Percentiles rank a stretch among this genome's conserved stretches.
Evolutionary conservation across 2,888 invertebrate species (phyloP).

Genomic region (Dorcus parallelipipedus): DNA sequence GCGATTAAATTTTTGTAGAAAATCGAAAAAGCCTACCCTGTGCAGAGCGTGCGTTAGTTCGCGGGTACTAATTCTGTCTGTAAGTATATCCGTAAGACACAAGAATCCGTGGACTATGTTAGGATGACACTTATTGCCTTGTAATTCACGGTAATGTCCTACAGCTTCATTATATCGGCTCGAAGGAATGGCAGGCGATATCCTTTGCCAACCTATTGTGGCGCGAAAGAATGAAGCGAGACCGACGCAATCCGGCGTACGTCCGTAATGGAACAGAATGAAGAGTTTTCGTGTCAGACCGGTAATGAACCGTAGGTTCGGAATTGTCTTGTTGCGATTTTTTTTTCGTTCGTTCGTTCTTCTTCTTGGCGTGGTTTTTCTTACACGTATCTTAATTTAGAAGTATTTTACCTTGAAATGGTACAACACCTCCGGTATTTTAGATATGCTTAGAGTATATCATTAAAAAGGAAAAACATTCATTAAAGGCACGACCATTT

Average conservation of each 20-base stretch:
- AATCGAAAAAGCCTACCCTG: neutral
- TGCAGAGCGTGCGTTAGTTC: slow-evolving; percentile 1
- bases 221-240: slow-evolving; percentile 1
- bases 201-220: slow-evolving; percentile 5
- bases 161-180: slow-evolving; percentile 43
- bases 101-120: slow-evolving; percentile 41
- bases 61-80: slow-evolving; percentile 24
- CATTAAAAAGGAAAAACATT: neutral
- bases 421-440: neutral
- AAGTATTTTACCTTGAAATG: neutral
- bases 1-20: too few relatives aligned
- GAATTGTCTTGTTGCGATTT: slow-evolving; percentile 30
- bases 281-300: slow-evolving; percentile 26
- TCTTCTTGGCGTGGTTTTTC: neutral
- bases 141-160: slow-evolving; percentile 46
- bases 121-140: slow-evolving; percentile 44
- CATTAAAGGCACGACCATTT: too few relatives aligned
- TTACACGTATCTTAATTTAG: neutral
- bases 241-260: slow-evolving; percentile 11
- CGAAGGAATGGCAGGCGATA: slow-evolving; percentile 3
- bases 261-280: slow-evolving; percentile 10
- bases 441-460: neutral
- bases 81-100: slow-evolving; percentile 26
- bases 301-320: slow-evolving; percentile 31
- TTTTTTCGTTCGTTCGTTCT: slow-evolving; percentile 11